A percentile compares a stretch with the other conserved stretches of the same genome.
These are phyloP conservation scores for Azorinus chamasolen DNA, from an alignment of 2,888 invertebrate species.

Conservation along the genomic window DNA sequence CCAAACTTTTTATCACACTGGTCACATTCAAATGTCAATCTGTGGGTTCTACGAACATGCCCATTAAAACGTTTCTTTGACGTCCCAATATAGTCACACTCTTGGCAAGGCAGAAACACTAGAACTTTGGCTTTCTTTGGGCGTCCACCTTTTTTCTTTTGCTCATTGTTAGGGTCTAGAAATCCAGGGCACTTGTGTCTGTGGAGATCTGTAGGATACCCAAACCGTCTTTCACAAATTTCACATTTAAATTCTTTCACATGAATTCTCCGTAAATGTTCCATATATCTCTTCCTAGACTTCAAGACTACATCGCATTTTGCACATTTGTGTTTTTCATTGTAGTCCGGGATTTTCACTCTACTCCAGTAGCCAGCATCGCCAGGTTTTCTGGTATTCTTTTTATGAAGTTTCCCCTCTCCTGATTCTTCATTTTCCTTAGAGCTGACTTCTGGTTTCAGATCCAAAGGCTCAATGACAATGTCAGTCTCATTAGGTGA, in stretches of 20 bases:
- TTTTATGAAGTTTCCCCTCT: conserved; percentile 25
- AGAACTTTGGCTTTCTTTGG: conserved; percentile 15
- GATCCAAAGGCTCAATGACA: background rate
- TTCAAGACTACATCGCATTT: conserved; percentile 52
- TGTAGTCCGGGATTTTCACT: conserved; percentile 36
- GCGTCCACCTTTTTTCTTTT: conserved; percentile 25
- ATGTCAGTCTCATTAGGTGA: too few species aligned
- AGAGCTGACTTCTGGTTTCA: background rate
- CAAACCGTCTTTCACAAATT: conserved; percentile 55
- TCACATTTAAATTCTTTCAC: conserved; percentile 49
- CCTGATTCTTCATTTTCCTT: conserved; percentile 8
- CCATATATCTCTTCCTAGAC: conserved; percentile 53
- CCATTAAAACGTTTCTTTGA: conserved; percentile 64
- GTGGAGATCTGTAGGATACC: conserved; percentile 60
- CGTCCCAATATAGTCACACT: conserved; percentile 69
- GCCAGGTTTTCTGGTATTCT: conserved; percentile 33
- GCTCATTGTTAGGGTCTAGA: conserved; percentile 28
- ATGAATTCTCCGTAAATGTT: conserved; percentile 55
- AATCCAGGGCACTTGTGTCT: conserved; percentile 49
- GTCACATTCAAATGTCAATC: conserved; percentile 68
- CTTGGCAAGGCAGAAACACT: conserved; percentile 50
- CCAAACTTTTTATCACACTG: conserved; percentile 76
- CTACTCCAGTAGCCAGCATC: conserved; percentile 55
- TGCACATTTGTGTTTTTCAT: conserved; percentile 42
- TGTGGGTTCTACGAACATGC: conserved; percentile 72